Conservation (phyloP, 2,113 vertebrate species). For the Colossoma macropomum region DNA sequence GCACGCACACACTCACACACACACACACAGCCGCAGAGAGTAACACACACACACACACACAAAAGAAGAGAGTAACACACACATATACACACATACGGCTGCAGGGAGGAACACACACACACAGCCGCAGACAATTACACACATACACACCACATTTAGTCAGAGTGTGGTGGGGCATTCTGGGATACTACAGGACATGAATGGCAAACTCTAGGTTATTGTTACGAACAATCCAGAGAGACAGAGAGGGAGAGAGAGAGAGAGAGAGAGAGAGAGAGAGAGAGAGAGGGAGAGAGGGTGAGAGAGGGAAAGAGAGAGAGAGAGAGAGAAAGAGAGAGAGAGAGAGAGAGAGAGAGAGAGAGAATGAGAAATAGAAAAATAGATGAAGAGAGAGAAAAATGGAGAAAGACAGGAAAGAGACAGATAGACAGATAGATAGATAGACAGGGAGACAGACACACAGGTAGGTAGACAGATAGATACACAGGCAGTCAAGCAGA, state of each 20-base stretch:
- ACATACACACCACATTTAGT: neutral
- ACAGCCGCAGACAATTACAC: neutral
- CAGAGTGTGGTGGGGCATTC: neutral
- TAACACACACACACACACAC: neutral
- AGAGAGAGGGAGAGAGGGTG: neutral
- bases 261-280: neutral
- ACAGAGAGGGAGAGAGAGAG: neutral
- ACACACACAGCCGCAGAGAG: neutral
- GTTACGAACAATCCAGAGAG: neutral
- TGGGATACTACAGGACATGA: slow-evolving; percentile 11
- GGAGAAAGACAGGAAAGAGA: no score
- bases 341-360: neutral
- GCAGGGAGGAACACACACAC: neutral
- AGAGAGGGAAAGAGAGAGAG: neutral
- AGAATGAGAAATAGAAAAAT: no score
- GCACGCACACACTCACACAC: slow-evolving; percentile 9
- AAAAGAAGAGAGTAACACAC: neutral
- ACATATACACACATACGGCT: slow-evolving; percentile 11
- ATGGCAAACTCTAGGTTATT: neutral
- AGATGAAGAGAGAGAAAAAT: neutral
- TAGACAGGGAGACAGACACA: no score
- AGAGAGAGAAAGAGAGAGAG: no score
- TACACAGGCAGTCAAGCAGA: no score
- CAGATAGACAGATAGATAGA: no score
- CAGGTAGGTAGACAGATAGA: no score